These are phyloP conservation scores for Sylvilagus bachmani DNA, from an alignment of 2,113 vertebrate species.

Conservation along the genomic window DNA sequence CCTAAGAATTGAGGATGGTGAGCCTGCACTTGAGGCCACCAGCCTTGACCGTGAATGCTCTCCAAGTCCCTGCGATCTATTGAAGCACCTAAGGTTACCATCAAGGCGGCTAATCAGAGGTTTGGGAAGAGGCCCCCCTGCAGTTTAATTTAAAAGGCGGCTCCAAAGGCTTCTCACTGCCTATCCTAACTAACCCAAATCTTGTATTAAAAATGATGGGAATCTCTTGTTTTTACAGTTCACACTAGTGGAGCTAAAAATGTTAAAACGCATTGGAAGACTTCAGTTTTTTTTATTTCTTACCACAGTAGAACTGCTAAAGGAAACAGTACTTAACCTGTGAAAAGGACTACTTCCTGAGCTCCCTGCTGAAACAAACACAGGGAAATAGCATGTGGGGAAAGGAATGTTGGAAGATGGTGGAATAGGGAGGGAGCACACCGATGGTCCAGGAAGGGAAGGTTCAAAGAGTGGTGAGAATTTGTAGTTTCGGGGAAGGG, in stretches of 20 bases:
- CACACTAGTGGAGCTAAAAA: not conserved
- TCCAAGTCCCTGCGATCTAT: not conserved
- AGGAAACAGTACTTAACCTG: not conserved
- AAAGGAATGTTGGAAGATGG: too few relatives aligned
- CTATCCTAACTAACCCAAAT: not conserved
- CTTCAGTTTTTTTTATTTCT: not conserved
- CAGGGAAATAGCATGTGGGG: too few relatives aligned
- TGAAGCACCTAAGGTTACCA: constrained; percentile 5
- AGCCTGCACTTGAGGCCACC: not conserved
- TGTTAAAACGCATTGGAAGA: not conserved
- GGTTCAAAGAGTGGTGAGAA: too few relatives aligned
- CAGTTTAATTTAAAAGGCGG: not conserved
- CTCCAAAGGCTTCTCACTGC: not conserved
- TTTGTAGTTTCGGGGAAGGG: too few relatives aligned
- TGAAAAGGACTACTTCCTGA: not conserved
- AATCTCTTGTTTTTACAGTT: not conserved
- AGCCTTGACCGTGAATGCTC: not conserved
- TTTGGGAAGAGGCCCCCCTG: not conserved
- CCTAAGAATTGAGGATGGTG: not conserved
- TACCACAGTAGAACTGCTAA: not conserved
- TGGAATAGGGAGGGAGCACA: too few relatives aligned
- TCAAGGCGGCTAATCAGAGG: not conserved
- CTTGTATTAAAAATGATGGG: not conserved
- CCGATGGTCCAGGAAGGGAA: too few relatives aligned
- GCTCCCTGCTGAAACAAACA: constrained; percentile 16